Percentiles rank a stretch among this genome's conserved stretches.
These are phyloP conservation scores for Sorex araneus DNA, from an alignment of 2,113 vertebrate genomes.

Conservation along the genomic window DNA sequence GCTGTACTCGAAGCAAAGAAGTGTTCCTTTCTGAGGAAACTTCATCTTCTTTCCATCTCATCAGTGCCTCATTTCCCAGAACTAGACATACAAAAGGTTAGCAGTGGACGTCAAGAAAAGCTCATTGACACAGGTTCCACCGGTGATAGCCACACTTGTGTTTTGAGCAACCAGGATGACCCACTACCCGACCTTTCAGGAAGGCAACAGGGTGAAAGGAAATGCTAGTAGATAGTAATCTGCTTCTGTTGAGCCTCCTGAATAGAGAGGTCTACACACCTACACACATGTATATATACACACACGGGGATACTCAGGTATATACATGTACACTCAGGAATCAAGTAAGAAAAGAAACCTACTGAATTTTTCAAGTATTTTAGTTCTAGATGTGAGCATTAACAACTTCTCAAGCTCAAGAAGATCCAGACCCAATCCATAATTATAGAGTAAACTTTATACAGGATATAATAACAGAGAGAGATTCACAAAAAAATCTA, in stretches of 20 bases:
- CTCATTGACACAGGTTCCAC: fast-evolving
- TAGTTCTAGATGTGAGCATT: neutral
- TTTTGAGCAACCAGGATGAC: neutral
- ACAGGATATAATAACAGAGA: neutral
- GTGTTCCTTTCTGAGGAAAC: neutral
- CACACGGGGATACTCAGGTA: no score
- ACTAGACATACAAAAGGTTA: conserved; percentile 10
- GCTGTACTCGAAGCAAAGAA: conserved; percentile 42
- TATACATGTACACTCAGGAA: neutral
- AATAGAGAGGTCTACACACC: neutral
- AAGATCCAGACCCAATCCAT: neutral
- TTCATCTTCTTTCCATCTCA: conserved; percentile 38
- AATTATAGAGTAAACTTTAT: conserved; percentile 1
- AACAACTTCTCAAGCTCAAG: conserved; percentile 40
- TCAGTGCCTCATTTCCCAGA: conserved; percentile 41
- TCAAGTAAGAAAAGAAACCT: neutral
- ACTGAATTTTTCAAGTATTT: conserved; percentile 30
- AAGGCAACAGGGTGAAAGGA: neutral
- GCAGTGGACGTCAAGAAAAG: neutral
- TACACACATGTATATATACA: neutral
- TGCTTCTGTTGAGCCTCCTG: neutral
- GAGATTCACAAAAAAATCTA: no score
- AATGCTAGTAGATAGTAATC: neutral
- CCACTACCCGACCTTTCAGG: no score
- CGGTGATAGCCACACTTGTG: neutral